A percentile compares a stretch with the other conserved stretches of the same genome.
Evolutionary conservation across 92 coral and sea anemone genomes (phyloP).

Genomic region (Galaxea fascicularis): DNA sequence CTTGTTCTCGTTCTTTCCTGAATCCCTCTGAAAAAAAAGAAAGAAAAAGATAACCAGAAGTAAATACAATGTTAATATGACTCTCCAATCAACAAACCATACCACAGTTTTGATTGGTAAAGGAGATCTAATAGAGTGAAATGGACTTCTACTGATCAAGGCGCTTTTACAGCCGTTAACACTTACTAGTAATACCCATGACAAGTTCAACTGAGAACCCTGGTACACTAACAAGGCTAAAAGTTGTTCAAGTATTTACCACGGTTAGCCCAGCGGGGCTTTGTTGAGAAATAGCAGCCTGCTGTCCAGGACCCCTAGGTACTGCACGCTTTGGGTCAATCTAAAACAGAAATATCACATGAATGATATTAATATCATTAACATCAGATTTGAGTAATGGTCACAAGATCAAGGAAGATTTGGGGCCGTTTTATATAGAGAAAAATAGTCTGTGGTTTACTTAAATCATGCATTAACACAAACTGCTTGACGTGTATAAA

Average conservation of each 20-base stretch:
- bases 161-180: too few relatives aligned
- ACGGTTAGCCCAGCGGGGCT: background rate
- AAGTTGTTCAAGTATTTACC: background rate
- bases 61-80: background rate
- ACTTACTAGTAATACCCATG: too few relatives aligned
- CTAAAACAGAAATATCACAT: conserved; percentile 40
- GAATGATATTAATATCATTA: background rate
- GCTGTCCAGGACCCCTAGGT: conserved; percentile 94
- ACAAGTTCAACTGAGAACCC: background rate
- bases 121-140: too few relatives aligned
- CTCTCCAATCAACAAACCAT: background rate
- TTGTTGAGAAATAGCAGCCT: conserved; percentile 24
- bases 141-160: too few relatives aligned
- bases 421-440: too few relatives aligned
- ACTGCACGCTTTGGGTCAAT: conserved; percentile 99
- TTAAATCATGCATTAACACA: too few relatives aligned
- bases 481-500: too few relatives aligned
- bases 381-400: too few relatives aligned
- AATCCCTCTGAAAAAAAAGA: conserved; percentile 48
- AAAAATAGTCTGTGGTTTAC: too few relatives aligned
- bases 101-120: background rate
- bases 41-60: background rate
- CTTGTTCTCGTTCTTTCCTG: conserved; percentile 70
- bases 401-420: too few relatives aligned
- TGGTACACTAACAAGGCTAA: background rate